phyloP scores from a whole-genome alignment of 2,888 invertebrate genomes.

The Habrosyne pyritoides region DNA sequence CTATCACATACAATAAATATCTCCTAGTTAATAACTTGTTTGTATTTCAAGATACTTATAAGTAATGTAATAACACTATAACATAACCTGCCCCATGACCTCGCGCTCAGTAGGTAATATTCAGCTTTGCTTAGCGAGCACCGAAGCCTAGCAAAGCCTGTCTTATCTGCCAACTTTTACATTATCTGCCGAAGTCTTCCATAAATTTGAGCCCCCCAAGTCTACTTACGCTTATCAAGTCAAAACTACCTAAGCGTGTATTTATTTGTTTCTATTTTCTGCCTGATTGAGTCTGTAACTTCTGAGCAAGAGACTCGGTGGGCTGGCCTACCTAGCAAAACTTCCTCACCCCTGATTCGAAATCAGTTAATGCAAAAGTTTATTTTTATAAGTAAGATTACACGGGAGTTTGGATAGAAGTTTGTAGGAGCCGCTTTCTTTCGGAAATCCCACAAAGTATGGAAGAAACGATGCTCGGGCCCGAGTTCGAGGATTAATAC shows the following conservation, averaged over 20 bases:
- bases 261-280: conserved; percentile 81
- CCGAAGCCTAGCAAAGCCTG: conserved; percentile 62
- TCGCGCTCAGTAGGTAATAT: conserved; percentile 53
- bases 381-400: conserved; percentile 85
- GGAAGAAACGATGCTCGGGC: conserved; percentile 68
- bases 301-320: conserved; percentile 57
- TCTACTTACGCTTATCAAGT: conserved; percentile 77
- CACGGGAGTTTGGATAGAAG: conserved; percentile 76
- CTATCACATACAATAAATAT: neutral
- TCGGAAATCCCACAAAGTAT: conserved; percentile 77
- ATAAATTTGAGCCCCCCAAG: conserved; percentile 69
- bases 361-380: conserved; percentile 85
- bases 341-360: conserved; percentile 75
- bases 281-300: conserved; percentile 75
- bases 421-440: conserved; percentile 77
- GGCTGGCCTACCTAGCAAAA: conserved; percentile 70
- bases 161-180: conserved; percentile 77
- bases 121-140: conserved; percentile 53
- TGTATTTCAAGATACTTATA: neutral
- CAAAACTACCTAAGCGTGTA: conserved; percentile 77
- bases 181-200: conserved; percentile 74
- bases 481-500: conserved; percentile 75
- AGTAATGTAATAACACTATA: conserved; percentile 44
- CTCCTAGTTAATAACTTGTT: neutral
- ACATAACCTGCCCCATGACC: conserved; percentile 49